Evolutionary conservation across 2,888 invertebrate species (phyloP).

Genomic region (Agrenia bidenticulata): DNA sequence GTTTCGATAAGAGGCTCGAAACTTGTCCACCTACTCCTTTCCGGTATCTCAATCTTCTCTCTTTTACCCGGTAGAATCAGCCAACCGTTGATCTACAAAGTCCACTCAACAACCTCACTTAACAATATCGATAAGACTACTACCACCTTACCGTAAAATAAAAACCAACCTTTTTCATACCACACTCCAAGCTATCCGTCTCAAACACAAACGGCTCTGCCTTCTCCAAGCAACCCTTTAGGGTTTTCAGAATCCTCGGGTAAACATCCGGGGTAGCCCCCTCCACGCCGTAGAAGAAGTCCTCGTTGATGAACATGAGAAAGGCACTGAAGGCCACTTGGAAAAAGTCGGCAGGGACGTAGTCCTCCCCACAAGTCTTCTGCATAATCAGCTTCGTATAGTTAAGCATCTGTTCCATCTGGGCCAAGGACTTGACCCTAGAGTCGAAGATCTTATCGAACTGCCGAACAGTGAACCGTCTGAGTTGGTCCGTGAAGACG

Average conservation of each 20-base stretch:
- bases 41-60: conserved; percentile 26
- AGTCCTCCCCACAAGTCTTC: conserved; percentile 35
- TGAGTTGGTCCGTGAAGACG: conserved; percentile 40
- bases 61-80: conserved; percentile 27
- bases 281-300: conserved; percentile 47
- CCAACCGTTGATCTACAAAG: conserved; percentile 30
- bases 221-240: conserved; percentile 33
- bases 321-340: conserved; percentile 39
- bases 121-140: not conserved
- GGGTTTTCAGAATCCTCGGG: conserved; percentile 27
- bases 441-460: conserved; percentile 34
- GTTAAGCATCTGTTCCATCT: conserved; percentile 34
- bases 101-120: too few relatives aligned
- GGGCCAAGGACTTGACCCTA: conserved; percentile 36
- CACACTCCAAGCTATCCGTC: conserved; percentile 24
- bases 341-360: conserved; percentile 37
- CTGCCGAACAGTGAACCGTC: conserved; percentile 35
- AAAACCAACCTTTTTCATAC: conserved; percentile 32
- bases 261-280: conserved; percentile 28
- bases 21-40: conserved; percentile 24
- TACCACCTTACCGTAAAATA: not conserved
- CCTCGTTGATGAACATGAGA: conserved; percentile 42
- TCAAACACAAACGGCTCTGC: conserved; percentile 33
- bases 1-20: conserved; percentile 45
- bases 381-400: conserved; percentile 30